Conservation (phyloP, 2,113 vertebrate genomes). For the Peromyscus leucopus region DNA sequence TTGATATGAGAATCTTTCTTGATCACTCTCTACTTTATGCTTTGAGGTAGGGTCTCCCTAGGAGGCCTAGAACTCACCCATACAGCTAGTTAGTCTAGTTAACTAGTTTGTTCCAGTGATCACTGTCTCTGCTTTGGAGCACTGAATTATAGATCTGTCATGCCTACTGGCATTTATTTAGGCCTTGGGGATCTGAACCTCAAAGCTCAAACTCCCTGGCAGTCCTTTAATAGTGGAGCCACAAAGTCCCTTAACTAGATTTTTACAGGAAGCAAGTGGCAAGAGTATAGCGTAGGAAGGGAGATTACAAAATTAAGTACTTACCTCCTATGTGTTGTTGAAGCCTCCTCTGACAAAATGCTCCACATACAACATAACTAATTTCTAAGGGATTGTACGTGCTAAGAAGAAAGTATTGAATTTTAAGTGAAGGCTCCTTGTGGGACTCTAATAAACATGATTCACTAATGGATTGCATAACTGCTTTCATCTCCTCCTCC, state of each 20-base stretch:
- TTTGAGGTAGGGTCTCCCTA: neutral
- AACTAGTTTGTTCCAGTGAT: neutral
- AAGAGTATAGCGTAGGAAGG: neutral
- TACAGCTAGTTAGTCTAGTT: neutral
- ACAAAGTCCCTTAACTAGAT: no score
- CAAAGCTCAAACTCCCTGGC: no score
- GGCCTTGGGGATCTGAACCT: neutral
- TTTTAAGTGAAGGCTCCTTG: slow-evolving; percentile 49
- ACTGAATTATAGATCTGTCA: neutral
- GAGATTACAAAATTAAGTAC: neutral
- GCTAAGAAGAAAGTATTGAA: slow-evolving; percentile 48
- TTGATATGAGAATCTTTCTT: neutral
- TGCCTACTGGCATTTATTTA: no score
- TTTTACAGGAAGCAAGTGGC: neutral
- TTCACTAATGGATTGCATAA: slow-evolving; percentile 52
- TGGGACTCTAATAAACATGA: slow-evolving; percentile 56
- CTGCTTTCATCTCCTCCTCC: slow-evolving; percentile 15
- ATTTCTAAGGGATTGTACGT: slow-evolving; percentile 46
- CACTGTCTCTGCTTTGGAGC: neutral
- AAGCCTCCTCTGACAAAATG: neutral
- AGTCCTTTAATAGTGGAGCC: no score
- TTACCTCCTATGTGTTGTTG: neutral
- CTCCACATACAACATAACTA: neutral
- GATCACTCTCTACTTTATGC: neutral
- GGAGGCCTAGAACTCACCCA: neutral